Percentiles rank a stretch among this genome's conserved stretches.
Evolutionary conservation across 1,140 invertebrate species (phyloP).

Genomic region (Tetraneura akinire): DNA sequence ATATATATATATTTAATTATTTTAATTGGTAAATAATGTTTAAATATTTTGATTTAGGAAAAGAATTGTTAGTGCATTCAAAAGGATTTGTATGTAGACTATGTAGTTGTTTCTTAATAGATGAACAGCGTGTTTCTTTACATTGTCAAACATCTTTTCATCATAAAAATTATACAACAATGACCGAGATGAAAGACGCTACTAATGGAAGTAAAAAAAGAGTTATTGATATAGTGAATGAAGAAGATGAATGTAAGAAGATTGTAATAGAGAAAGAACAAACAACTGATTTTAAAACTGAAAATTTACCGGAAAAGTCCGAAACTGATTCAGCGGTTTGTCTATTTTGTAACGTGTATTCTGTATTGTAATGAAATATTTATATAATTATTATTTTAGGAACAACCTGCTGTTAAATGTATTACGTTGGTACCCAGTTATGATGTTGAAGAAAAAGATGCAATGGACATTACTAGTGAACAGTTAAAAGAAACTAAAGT

Average conservation of each 20-base stretch:
- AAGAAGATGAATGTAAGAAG: neutral
- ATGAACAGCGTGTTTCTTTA: conserved; percentile 12
- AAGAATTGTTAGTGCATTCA: conserved; percentile 29
- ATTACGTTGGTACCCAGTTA: conserved; percentile 20
- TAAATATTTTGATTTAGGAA: conserved; percentile 22
- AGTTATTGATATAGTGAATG: neutral
- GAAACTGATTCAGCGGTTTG: neutral
- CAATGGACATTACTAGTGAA: neutral
- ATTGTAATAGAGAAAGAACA: neutral
- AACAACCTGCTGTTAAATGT: neutral
- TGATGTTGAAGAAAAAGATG: neutral
- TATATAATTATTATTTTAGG: conserved; percentile 15
- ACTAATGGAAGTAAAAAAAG: neutral
- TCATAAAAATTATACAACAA: conserved; percentile 42
- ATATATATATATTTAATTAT: too few species aligned
- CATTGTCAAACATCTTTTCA: conserved; percentile 39
- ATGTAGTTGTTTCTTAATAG: conserved; percentile 20
- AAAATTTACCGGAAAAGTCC: neutral
- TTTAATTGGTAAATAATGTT: too few species aligned
- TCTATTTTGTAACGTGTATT: too few species aligned
- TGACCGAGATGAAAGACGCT: conserved; percentile 44
- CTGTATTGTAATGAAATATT: neutral
- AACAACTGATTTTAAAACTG: neutral
- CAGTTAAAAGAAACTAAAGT: neutral
- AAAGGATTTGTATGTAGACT: conserved; percentile 26